Evolutionary conservation across 2,113 vertebrate species (phyloP).

Genomic region (Vulpes ferrilata): DNA sequence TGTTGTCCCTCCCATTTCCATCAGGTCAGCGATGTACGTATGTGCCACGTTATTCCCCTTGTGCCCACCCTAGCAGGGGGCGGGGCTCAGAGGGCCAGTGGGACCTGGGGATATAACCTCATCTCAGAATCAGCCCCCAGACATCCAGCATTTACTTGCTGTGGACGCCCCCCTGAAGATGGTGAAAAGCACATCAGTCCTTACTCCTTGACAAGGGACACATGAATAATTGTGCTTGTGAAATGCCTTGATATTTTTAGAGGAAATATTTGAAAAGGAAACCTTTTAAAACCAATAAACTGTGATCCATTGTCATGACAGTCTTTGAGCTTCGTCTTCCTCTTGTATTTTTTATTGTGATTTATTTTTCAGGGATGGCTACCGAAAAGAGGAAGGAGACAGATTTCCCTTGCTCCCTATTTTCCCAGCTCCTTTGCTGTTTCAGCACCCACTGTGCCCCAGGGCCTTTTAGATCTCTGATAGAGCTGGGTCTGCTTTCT

Average conservation of each 20-base stretch:
- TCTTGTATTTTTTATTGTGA: background rate
- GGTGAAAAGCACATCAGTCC: background rate
- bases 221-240: fast-evolving
- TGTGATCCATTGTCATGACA: background rate
- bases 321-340: background rate
- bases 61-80: no score
- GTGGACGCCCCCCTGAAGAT: fast-evolving
- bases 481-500: background rate
- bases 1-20: fast-evolving
- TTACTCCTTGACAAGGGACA: background rate
- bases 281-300: background rate
- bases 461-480: background rate
- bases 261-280: background rate
- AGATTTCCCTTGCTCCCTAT: background rate
- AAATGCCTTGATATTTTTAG: background rate
- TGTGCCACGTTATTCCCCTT: background rate
- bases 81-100: fast-evolving
- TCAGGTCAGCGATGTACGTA: background rate
- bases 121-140: background rate
- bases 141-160: background rate
- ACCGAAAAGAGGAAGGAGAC: background rate
- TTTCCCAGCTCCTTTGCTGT: background rate
- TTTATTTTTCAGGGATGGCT: background rate
- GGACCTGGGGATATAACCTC: no score
- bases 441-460: fast-evolving